Conservation (phyloP, 2,797 vertebrate species). For the Phalanger gymnotis region DNA sequence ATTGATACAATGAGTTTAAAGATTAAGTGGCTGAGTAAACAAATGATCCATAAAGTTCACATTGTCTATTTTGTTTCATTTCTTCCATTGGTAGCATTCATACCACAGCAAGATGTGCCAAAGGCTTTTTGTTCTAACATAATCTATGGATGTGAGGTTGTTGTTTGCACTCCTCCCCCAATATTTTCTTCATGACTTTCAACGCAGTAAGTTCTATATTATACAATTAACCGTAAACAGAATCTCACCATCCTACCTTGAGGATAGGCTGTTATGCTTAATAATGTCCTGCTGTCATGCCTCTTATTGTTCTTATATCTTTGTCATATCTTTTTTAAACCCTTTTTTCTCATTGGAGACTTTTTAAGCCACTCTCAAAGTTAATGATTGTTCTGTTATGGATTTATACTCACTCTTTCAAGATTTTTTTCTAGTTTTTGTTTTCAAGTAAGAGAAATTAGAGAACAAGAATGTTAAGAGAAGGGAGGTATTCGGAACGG, state of each 20-base stretch:
- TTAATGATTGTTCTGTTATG: not conserved
- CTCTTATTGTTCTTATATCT: not conserved
- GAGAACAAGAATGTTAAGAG: not conserved
- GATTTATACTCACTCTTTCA: not conserved
- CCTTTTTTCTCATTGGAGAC: not conserved
- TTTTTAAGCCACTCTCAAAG: not conserved
- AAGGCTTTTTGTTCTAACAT: not conserved
- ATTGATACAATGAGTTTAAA: not conserved
- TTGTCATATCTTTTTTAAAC: not conserved
- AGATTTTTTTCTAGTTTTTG: not conserved
- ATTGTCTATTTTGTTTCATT: not conserved
- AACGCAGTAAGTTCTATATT: not conserved
- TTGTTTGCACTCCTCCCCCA: not conserved
- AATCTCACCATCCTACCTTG: not conserved
- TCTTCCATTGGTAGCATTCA: not conserved
- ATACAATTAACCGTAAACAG: not conserved
- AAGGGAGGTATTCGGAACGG: not conserved
- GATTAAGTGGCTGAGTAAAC: not conserved
- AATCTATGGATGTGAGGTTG: not conserved
- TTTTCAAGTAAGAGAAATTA: not conserved
- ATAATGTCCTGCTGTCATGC: not conserved
- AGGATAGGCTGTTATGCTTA: not conserved
- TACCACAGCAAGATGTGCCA: not conserved
- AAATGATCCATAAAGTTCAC: not conserved
- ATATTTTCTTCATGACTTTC: slow-evolving; percentile 20